Conservation (phyloP, 1,140 invertebrate species). For the Choristoneura fumiferana region DNA sequence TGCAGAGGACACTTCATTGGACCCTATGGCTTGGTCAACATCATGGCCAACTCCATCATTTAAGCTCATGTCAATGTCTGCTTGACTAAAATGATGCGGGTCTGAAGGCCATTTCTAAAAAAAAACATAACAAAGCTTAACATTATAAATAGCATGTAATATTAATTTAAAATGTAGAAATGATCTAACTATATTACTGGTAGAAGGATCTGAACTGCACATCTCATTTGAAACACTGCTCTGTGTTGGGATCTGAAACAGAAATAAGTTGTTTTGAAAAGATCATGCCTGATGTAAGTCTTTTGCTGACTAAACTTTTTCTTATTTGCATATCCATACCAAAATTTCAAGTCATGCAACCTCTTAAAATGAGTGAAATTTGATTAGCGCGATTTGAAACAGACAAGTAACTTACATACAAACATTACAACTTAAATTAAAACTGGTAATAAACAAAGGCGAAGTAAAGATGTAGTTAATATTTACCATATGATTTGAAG, state of each 20-base stretch:
- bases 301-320: too few relatives aligned
- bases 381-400: too few relatives aligned
- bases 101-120: conserved; percentile 46
- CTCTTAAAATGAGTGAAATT: too few relatives aligned
- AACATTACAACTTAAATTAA: not conserved
- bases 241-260: conserved; percentile 31
- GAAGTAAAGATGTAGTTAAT: not conserved
- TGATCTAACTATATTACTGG: conserved; percentile 38
- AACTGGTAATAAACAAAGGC: conserved; percentile 10
- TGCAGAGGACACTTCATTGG: conserved; percentile 43
- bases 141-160: too few relatives aligned
- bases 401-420: too few relatives aligned
- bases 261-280: not conserved
- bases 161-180: conserved; percentile 8
- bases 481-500: conserved; percentile 37
- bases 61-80: conserved; percentile 35
- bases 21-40: conserved; percentile 32
- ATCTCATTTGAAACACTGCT: conserved; percentile 30
- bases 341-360: too few relatives aligned
- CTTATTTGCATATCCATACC: too few relatives aligned
- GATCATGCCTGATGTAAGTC: too few relatives aligned
- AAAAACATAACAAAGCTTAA: too few relatives aligned
- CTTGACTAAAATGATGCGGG: conserved; percentile 30
- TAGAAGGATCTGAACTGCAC: conserved; percentile 37
- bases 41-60: conserved; percentile 30